phyloP scores from a whole-genome alignment of 2,888 invertebrate genomes.

The Heterodera filipjevi region DNA sequence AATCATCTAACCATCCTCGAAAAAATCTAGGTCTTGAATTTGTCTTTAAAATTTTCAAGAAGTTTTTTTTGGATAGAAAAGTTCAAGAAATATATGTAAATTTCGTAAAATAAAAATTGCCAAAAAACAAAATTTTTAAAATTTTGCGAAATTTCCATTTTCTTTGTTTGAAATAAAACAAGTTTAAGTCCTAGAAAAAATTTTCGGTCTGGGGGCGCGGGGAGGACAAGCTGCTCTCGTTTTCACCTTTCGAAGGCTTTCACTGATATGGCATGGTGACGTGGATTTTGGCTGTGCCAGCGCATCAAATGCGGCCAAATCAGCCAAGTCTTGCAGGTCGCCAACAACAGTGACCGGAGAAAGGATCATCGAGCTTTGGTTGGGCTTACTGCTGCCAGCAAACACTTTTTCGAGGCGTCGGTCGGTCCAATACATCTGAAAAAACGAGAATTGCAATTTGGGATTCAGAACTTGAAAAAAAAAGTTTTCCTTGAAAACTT shows the following conservation, averaged over 20 bases:
- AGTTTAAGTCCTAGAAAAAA: too few species aligned
- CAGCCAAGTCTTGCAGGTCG: conserved; percentile 82
- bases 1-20: too few species aligned
- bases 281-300: conserved; percentile 77
- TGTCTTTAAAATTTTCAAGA: too few species aligned
- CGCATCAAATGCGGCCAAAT: conserved; percentile 87
- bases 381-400: conserved; percentile 54
- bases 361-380: conserved; percentile 54
- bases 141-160: too few species aligned
- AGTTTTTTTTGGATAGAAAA: too few species aligned
- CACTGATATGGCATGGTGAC: conserved; percentile 64
- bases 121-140: too few species aligned
- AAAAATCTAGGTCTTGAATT: too few species aligned
- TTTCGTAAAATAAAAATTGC: not conserved
- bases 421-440: conserved; percentile 64
- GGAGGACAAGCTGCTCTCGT: too few species aligned
- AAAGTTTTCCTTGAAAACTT: too few species aligned
- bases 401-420: conserved; percentile 62
- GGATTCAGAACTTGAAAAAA: not conserved
- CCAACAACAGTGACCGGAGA: conserved; percentile 59
- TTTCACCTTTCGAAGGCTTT: conserved; percentile 55
- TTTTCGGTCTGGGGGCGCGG: too few species aligned
- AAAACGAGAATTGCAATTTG: not conserved
- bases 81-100: not conserved
- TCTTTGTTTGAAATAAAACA: too few species aligned